Base-by-base conservation (phyloP, 2,888 invertebrate genomes). In the Carabus problematicus region DNA sequence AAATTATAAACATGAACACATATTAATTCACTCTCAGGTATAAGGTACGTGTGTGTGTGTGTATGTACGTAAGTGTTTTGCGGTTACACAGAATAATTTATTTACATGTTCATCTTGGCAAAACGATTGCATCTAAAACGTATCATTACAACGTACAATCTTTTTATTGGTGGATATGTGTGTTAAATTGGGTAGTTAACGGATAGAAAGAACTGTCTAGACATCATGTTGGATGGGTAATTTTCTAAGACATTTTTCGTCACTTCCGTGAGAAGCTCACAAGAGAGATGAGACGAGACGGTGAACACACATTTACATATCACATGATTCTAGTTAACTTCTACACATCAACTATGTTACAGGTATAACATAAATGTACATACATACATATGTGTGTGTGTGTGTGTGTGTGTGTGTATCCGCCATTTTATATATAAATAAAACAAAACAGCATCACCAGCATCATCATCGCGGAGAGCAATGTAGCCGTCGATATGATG, bases 101-200 rank as follows among this genome's bases (percentile, higher is more conserved):
- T 67, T 60, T 67, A 67, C 67, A 60, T 67, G 67, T 60, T 16
- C 18, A 12, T 49, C 8, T 14, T 16, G 29, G 29, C n/a, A n/a
- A n/a, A 29, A 29, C 6, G 29, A 29, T 29, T 29, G 29, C 29
- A 29, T 29, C 9, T 67, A 60, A 60, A 67, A 60, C 67, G 60
- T 67, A 67, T 67, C 67, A 67, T 67, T 67, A 67, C 60, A n/a
- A 56, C 18, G 19, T 18, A 54, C 52, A 12, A 52, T 49, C 11
- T 39, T 60, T 59, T 67, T 52, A 52, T 16, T 2, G 2, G 14
- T 14, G 45, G 2, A 14, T 52, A 18, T 52, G 19, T 14, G 12
- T 54, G 52, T 52, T 67, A 67, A 67, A 67, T 67, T 67, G 67
- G 67, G 60, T 67, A 67, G 60, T 67, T 67, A 67, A 67, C 67